phyloP scores from a whole-genome alignment of 2,113 vertebrate genomes.

The Hystrix cristata region DNA sequence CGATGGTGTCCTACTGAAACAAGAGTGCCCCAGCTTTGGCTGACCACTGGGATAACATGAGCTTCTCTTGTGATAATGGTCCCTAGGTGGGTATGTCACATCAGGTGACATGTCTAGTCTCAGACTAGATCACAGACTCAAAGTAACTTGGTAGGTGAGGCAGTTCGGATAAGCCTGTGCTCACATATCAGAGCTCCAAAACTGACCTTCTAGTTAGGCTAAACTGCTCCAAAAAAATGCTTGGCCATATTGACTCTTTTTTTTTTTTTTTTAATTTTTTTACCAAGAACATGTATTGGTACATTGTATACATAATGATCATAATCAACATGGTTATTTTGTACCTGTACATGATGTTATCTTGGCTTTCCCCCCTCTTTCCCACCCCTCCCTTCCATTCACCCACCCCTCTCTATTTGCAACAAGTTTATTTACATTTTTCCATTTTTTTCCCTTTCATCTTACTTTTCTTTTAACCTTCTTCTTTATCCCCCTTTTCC shows the following conservation, averaged over 20 bases:
- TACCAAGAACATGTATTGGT: too few species aligned
- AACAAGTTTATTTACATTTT: too few species aligned
- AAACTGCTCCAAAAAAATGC: neutral
- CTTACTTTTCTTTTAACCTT: too few species aligned
- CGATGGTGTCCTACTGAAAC: neutral
- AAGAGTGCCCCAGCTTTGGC: neutral
- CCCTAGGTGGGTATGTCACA: neutral
- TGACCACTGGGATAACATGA: neutral
- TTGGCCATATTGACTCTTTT: neutral
- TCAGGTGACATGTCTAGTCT: neutral
- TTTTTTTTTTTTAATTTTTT: too few species aligned
- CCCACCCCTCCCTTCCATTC: too few species aligned
- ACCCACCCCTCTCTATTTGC: too few species aligned
- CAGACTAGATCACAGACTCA: neutral
- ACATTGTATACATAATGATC: too few species aligned
- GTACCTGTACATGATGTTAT: too few species aligned
- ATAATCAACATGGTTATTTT: too few species aligned
- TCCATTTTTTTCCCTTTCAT: too few species aligned
- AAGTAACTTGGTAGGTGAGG: neutral
- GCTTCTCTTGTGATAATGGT: neutral
- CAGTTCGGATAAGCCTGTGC: neutral
- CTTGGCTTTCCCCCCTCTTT: too few species aligned
- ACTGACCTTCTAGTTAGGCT: neutral
- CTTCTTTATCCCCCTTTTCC: too few species aligned
- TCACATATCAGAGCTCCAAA: neutral